These are phyloP conservation scores for Drepanosiphum platanoidis DNA, from an alignment of 2,888 invertebrate species.

Conservation along the genomic window DNA sequence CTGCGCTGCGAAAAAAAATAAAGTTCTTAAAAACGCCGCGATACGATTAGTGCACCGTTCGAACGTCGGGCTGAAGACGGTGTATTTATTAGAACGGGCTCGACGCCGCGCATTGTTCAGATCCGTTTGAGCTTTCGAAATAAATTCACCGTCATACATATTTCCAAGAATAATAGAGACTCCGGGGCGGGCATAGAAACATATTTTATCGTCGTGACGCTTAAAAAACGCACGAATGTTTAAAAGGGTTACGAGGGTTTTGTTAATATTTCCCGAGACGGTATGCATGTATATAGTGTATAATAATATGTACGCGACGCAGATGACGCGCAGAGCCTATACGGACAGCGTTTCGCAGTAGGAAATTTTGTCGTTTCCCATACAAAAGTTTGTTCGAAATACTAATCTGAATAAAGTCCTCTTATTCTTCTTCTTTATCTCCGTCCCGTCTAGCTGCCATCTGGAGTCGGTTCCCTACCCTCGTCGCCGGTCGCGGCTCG, in stretches of 20 bases:
- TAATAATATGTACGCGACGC: too few species aligned
- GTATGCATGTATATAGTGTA: too few species aligned
- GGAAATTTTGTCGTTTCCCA: conserved; percentile 34
- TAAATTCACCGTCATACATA: too few species aligned
- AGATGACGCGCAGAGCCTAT: conserved; percentile 54
- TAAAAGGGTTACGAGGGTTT: conserved; percentile 36
- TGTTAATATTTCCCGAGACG: conserved; percentile 30
- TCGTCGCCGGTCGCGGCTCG: background rate
- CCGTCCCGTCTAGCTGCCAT: conserved; percentile 29
- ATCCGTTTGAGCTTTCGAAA: too few species aligned
- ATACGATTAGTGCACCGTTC: too few species aligned
- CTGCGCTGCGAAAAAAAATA: too few species aligned
- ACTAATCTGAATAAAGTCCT: conserved; percentile 60
- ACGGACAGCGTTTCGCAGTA: conserved; percentile 42
- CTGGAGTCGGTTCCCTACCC: conserved; percentile 47
- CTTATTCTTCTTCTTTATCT: conserved; percentile 48
- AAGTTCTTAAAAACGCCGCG: too few species aligned
- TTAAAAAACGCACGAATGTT: conserved; percentile 18
- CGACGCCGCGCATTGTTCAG: too few species aligned
- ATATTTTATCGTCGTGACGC: conserved; percentile 23
- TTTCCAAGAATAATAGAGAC: too few species aligned
- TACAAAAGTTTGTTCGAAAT: conserved; percentile 59
- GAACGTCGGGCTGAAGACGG: too few species aligned
- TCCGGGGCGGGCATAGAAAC: background rate
- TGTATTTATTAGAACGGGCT: too few species aligned